Percentiles rank a stretch among this genome's conserved stretches.
Conservation (phyloP, 2,888 invertebrate species). For the Drosophila barbarae region DNA sequence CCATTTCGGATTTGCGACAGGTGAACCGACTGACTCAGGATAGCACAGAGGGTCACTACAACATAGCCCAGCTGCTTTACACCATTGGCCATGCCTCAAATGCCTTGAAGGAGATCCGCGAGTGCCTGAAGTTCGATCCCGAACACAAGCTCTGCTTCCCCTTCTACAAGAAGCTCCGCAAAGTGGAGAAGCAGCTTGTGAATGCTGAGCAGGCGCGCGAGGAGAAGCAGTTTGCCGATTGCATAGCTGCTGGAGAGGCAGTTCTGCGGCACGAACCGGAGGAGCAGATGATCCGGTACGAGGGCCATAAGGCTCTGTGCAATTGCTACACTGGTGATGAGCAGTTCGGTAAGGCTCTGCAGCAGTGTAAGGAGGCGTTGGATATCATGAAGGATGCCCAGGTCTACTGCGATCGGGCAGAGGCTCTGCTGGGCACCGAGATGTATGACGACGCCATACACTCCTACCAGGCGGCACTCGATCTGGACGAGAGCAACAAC, state of each 20-base stretch:
- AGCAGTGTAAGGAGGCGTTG: slow-evolving; percentile 89
- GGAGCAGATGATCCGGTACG: slow-evolving; percentile 85
- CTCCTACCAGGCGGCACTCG: slow-evolving; percentile 91
- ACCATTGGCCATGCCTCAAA: slow-evolving; percentile 94
- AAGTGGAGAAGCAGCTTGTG: slow-evolving; percentile 89
- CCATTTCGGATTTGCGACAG: slow-evolving; percentile 93
- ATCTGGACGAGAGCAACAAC: slow-evolving; percentile 88
- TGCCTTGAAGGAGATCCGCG: slow-evolving; percentile 94
- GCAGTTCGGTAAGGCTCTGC: slow-evolving; percentile 86
- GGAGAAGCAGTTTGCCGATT: slow-evolving; percentile 84
- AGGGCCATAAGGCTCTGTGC: slow-evolving; percentile 89
- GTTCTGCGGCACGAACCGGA: slow-evolving; percentile 86
- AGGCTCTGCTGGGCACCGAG: slow-evolving; percentile 93
- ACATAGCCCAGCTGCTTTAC: slow-evolving; percentile 91
- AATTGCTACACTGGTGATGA: slow-evolving; percentile 87
- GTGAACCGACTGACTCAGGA: slow-evolving; percentile 95
- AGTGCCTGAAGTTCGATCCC: slow-evolving; percentile 97
- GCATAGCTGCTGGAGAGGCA: slow-evolving; percentile 85
- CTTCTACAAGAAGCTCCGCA: slow-evolving; percentile 97
- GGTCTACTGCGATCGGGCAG: slow-evolving; percentile 93
- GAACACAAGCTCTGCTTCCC: slow-evolving; percentile 98
- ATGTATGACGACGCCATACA: slow-evolving; percentile 95
- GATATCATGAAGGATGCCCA: slow-evolving; percentile 87
- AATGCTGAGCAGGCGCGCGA: slow-evolving; percentile 84
- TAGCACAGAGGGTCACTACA: slow-evolving; percentile 87